Percentiles rank a stretch among this genome's conserved stretches.
Evolutionary conservation across 2,888 invertebrate species (phyloP).

Genomic region (Thysanoteuthis rhombus): DNA sequence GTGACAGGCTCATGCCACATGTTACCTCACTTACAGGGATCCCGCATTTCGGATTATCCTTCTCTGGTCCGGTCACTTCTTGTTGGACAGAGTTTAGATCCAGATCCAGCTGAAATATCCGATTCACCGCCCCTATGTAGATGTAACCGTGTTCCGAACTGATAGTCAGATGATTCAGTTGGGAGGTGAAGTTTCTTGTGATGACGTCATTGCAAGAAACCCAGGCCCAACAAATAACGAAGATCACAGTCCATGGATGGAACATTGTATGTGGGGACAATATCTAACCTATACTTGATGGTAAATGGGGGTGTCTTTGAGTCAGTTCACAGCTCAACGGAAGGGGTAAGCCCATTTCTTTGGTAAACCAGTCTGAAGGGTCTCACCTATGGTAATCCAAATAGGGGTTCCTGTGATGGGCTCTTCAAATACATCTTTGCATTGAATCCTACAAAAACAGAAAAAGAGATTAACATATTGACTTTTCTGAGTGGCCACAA

Average conservation of each 20-base stretch:
- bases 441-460: not conserved
- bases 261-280: not conserved
- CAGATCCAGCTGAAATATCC: slow-evolving; percentile 89
- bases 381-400: slow-evolving; percentile 1
- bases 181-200: slow-evolving; percentile 37
- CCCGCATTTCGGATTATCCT: slow-evolving; percentile 89
- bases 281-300: slow-evolving; percentile 21
- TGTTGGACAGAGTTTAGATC: slow-evolving; percentile 82
- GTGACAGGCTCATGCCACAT: slow-evolving; percentile 43
- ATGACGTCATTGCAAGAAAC: not conserved
- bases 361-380: not conserved
- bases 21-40: slow-evolving; percentile 52
- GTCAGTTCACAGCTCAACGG: not conserved
- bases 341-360: slow-evolving; percentile 26
- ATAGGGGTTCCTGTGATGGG: not conserved
- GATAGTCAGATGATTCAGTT: slow-evolving; percentile 41
- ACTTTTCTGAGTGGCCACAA: too few relatives aligned
- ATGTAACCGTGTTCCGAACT: slow-evolving; percentile 61
- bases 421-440: slow-evolving; percentile 24
- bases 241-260: slow-evolving; percentile 20
- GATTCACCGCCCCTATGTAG: slow-evolving; percentile 90
- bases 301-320: slow-evolving; percentile 13
- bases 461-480: not conserved
- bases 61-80: slow-evolving; percentile 72
- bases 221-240: not conserved